phyloP scores from a whole-genome alignment of 53 echinoderm and acorn worm species.

The Crossaster papposus region DNA sequence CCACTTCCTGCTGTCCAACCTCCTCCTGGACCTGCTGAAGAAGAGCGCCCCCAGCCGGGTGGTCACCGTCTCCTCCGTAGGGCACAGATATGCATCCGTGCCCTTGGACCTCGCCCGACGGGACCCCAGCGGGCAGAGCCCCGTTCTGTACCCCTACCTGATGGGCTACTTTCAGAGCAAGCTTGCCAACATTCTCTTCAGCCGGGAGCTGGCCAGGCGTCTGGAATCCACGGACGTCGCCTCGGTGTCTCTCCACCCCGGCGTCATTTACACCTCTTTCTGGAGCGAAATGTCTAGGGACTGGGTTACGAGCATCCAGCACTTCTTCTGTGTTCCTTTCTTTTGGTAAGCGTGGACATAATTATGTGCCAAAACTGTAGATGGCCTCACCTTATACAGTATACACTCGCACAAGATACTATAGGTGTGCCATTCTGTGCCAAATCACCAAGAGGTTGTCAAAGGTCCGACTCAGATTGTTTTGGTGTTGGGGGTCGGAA shows the following conservation, averaged over 20 bases:
- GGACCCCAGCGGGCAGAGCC: not conserved
- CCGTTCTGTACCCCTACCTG: conserved; percentile 44
- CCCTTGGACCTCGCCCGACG: conserved; percentile 24
- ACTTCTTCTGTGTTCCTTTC: conserved; percentile 33
- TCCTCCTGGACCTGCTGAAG: conserved; percentile 76
- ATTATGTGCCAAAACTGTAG: too few species aligned
- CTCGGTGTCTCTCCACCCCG: conserved; percentile 73
- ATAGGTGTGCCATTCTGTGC: too few species aligned
- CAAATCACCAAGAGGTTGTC: too few species aligned
- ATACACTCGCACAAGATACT: too few species aligned
- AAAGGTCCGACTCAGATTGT: too few species aligned
- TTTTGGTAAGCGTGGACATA: conserved; percentile 44
- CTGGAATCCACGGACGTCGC: conserved; percentile 72
- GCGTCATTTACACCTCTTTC: conserved; percentile 44
- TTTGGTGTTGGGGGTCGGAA: too few species aligned
- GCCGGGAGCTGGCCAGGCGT: conserved; percentile 72
- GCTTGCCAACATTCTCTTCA: conserved; percentile 76
- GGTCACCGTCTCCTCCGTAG: conserved; percentile 72
- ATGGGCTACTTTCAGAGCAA: conserved; percentile 70
- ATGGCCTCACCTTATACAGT: too few species aligned
- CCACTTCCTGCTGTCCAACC: conserved; percentile 78
- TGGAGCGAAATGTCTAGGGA: not conserved
- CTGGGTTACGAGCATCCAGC: not conserved
- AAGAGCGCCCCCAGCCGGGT: conserved; percentile 77
- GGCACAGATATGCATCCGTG: conserved; percentile 23